Evolutionary conservation across 1,140 invertebrate genomes (phyloP).

Genomic region (Camponotus pennsylvanicus): DNA sequence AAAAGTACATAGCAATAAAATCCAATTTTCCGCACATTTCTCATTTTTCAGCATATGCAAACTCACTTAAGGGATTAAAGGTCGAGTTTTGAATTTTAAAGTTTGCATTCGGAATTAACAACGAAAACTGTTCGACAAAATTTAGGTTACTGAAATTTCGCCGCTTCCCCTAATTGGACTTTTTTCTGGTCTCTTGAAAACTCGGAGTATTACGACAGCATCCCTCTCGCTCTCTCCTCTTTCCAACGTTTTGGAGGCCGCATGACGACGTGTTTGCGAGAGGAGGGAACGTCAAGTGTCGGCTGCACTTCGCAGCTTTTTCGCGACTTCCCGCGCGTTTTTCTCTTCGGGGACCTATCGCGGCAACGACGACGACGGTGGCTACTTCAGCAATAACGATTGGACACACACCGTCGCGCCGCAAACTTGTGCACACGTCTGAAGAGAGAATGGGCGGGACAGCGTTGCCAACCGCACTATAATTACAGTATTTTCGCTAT

Average conservation of each 20-base stretch:
- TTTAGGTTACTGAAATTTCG: constrained; percentile 13
- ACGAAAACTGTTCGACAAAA: constrained; percentile 32
- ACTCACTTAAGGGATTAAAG: background rate
- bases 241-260: background rate
- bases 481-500: constrained; percentile 46
- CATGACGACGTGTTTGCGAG: constrained; percentile 40
- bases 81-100: constrained; percentile 12
- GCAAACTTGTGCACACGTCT: constrained; percentile 33
- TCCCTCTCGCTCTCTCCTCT: background rate
- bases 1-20: constrained; percentile 26
- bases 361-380: constrained; percentile 3
- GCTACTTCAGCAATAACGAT: constrained; percentile 62
- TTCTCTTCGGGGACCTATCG: constrained; percentile 44
- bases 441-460: constrained; percentile 12
- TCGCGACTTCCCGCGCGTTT: constrained; percentile 55
- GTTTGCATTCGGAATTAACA: constrained; percentile 1
- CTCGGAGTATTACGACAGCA: background rate
- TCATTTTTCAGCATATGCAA: background rate
- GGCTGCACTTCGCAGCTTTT: constrained; percentile 50
- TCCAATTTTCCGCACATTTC: background rate
- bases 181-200: constrained; percentile 44
- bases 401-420: constrained; percentile 31
- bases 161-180: constrained; percentile 36
- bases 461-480: constrained; percentile 42
- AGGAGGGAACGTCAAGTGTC: constrained; percentile 44